Conservation (phyloP, 2,888 invertebrate species). For the Synergus japonicus region DNA sequence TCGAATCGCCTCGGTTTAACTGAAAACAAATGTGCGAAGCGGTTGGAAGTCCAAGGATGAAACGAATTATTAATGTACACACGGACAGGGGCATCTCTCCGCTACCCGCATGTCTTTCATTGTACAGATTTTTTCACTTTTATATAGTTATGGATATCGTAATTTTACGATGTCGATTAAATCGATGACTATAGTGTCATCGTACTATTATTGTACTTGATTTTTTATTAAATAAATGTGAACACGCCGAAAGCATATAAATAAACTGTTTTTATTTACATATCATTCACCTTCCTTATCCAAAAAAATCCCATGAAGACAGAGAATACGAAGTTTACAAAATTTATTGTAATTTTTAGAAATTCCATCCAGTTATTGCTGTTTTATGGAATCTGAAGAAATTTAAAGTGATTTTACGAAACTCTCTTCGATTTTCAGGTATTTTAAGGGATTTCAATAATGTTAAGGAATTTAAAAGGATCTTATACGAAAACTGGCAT, state of each 20-base stretch:
- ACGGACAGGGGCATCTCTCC: conserved; percentile 76
- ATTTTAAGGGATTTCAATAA: too few relatives aligned
- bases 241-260: conserved; percentile 71
- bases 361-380: too few relatives aligned
- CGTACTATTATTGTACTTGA: conserved; percentile 76
- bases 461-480: too few relatives aligned
- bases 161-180: conserved; percentile 71
- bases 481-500: too few relatives aligned
- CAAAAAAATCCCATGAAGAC: too few relatives aligned
- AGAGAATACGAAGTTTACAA: too few relatives aligned
- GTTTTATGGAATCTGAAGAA: too few relatives aligned
- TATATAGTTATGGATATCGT: conserved; percentile 75
- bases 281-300: conserved; percentile 8
- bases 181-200: conserved; percentile 66
- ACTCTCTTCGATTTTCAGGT: too few relatives aligned
- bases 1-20: conserved; percentile 54
- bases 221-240: conserved; percentile 77
- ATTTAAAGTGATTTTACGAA: too few relatives aligned
- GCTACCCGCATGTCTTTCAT: conserved; percentile 78
- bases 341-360: too few relatives aligned
- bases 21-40: conserved; percentile 55
- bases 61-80: conserved; percentile 60
- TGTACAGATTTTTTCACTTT: conserved; percentile 78
- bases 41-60: conserved; percentile 57
- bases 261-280: conserved; percentile 41